phyloP scores from a whole-genome alignment of 1,140 invertebrate species.

The Trichoplusia ni region DNA sequence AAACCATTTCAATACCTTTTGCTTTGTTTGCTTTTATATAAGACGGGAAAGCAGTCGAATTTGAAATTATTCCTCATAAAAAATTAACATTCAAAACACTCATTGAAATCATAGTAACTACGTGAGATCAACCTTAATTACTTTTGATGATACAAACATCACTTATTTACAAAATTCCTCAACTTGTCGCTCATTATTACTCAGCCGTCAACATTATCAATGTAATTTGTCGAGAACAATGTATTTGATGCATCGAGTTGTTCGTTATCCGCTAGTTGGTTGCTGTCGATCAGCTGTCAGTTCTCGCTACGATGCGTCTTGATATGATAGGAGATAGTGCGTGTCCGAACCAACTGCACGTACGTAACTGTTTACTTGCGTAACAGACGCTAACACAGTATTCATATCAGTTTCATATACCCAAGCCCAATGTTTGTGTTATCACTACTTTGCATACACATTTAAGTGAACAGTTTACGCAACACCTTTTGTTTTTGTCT shows the following conservation, averaged over 20 bases:
- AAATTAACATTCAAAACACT: too few species aligned
- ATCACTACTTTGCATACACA: slow-evolving; percentile 33
- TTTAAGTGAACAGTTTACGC: not conserved
- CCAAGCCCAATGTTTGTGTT: slow-evolving; percentile 54
- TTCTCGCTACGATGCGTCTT: slow-evolving; percentile 64
- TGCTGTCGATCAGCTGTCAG: slow-evolving; percentile 59
- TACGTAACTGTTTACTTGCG: slow-evolving; percentile 58
- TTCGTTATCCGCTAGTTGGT: not conserved
- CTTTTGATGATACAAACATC: too few species aligned
- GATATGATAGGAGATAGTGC: slow-evolving; percentile 71
- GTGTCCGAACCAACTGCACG: slow-evolving; percentile 52
- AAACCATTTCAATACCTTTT: too few species aligned
- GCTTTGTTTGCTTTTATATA: too few species aligned
- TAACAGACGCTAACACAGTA: slow-evolving; percentile 53
- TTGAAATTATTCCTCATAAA: too few species aligned
- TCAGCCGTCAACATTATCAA: not conserved
- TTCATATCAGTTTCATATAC: slow-evolving; percentile 40
- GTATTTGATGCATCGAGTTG: not conserved
- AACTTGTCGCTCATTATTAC: too few species aligned
- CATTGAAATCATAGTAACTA: too few species aligned
- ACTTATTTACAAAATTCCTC: too few species aligned
- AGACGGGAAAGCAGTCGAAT: too few species aligned
- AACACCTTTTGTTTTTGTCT: not conserved
- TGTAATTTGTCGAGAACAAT: slow-evolving; percentile 12
- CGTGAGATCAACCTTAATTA: too few species aligned